Evolutionary conservation across 2,888 invertebrate species (phyloP).

Genomic region (Galerucella pusilla): DNA sequence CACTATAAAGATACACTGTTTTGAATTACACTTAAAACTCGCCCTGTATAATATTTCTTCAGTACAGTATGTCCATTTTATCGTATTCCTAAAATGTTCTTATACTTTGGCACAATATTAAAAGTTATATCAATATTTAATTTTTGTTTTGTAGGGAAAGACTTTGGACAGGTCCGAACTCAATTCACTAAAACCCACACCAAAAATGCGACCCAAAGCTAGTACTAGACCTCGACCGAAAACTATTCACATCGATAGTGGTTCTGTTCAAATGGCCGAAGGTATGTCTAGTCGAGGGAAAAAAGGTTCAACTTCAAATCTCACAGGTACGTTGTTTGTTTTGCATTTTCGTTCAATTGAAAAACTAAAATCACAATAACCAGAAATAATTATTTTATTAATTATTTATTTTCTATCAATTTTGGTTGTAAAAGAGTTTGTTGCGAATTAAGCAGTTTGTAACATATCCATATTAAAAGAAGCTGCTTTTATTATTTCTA

Average conservation of each 20-base stretch:
- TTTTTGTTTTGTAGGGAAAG: constrained; percentile 73
- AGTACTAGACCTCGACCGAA: constrained; percentile 83
- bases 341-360: not conserved
- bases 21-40: no score
- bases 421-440: no score
- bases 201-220: constrained; percentile 75
- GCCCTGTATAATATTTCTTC: no score
- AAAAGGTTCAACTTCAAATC: constrained; percentile 85
- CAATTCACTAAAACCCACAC: constrained; percentile 70
- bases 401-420: no score
- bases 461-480: no score
- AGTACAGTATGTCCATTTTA: no score
- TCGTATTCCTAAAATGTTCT: no score
- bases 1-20: no score
- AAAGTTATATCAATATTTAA: not conserved
- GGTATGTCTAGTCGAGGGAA: constrained; percentile 80
- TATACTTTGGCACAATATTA: no score
- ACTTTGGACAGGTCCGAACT: constrained; percentile 78
- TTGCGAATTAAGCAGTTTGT: no score
- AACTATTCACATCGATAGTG: constrained; percentile 90
- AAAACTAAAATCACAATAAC: constrained; percentile 28
- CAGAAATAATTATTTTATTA: not conserved
- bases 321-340: constrained; percentile 73
- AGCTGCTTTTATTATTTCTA: no score
- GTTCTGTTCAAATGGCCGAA: constrained; percentile 81